A percentile compares a stretch with the other conserved stretches of the same genome.
Conservation (phyloP, 1,140 invertebrate species). For the Prorops nasuta region DNA sequence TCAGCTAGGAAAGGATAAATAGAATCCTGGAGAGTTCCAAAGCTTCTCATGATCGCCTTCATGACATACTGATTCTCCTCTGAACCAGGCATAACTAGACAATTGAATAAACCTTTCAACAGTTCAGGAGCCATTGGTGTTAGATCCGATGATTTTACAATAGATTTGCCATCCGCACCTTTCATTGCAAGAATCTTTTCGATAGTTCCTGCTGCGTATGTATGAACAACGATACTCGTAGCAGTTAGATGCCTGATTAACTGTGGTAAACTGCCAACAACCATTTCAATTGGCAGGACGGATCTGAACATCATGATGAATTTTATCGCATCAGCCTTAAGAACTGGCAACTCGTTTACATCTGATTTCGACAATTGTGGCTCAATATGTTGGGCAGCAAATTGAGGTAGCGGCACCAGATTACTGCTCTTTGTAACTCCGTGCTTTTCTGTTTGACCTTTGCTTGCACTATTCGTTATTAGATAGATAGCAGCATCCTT, state of each 20-base stretch:
- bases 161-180: slow-evolving; percentile 54
- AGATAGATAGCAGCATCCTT: slow-evolving; percentile 97
- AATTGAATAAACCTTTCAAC: slow-evolving; percentile 73
- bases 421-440: slow-evolving; percentile 89
- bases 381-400: slow-evolving; percentile 80
- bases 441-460: slow-evolving; percentile 86
- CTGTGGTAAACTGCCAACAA: slow-evolving; percentile 73
- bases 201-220: slow-evolving; percentile 88
- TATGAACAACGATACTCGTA: slow-evolving; percentile 86
- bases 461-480: slow-evolving; percentile 89
- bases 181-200: slow-evolving; percentile 85
- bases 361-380: slow-evolving; percentile 78
- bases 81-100: slow-evolving; percentile 70
- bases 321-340: slow-evolving; percentile 95
- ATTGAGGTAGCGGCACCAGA: slow-evolving; percentile 85
- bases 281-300: slow-evolving; percentile 76
- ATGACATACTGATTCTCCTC: slow-evolving; percentile 96
- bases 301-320: slow-evolving; percentile 95
- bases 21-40: slow-evolving; percentile 77
- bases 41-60: slow-evolving; percentile 92
- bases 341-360: slow-evolving; percentile 82
- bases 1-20: slow-evolving; percentile 79
- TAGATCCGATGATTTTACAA: slow-evolving; percentile 62
- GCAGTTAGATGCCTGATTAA: slow-evolving; percentile 72
- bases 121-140: slow-evolving; percentile 65